A percentile compares a stretch with the other conserved stretches of the same genome.
Evolutionary conservation across 2,113 vertebrate species (phyloP).

Genomic region (Mionectes macconnelli): DNA sequence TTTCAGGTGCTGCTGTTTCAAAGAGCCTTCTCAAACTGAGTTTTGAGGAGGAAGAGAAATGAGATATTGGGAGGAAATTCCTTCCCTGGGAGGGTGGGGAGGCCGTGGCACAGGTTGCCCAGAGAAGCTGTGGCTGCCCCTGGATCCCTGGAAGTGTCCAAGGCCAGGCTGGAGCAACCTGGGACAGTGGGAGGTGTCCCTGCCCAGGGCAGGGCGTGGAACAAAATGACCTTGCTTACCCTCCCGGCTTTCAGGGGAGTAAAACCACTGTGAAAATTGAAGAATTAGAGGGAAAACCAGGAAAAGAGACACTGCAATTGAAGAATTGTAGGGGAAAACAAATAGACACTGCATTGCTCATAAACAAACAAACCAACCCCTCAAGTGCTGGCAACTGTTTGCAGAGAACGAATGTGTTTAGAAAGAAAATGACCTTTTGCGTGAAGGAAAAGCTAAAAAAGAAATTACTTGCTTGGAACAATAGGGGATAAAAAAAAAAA

Average conservation of each 20-base stretch:
- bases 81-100: accelerated
- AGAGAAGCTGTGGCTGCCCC: not conserved
- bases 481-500: accelerated
- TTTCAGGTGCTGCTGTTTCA: not conserved
- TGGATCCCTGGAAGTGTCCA: not conserved
- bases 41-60: not conserved
- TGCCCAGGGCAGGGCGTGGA: not conserved
- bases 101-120: not conserved
- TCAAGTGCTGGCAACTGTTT: not conserved
- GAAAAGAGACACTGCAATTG: not conserved
- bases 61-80: not conserved
- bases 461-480: not conserved
- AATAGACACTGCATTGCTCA: not conserved
- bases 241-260: not conserved
- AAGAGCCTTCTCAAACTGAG: not conserved
- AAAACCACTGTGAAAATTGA: not conserved
- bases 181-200: not conserved
- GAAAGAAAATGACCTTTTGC: not conserved
- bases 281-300: not conserved
- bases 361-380: not conserved
- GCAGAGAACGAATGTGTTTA: not conserved
- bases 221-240: not conserved
- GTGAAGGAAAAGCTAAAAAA: not conserved
- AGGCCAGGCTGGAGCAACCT: not conserved
- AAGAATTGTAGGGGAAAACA: too few relatives aligned